Evolutionary conservation across 53 echinoderm and acorn worm genomes (phyloP).

Genomic region (Apostichopus leukothele): DNA sequence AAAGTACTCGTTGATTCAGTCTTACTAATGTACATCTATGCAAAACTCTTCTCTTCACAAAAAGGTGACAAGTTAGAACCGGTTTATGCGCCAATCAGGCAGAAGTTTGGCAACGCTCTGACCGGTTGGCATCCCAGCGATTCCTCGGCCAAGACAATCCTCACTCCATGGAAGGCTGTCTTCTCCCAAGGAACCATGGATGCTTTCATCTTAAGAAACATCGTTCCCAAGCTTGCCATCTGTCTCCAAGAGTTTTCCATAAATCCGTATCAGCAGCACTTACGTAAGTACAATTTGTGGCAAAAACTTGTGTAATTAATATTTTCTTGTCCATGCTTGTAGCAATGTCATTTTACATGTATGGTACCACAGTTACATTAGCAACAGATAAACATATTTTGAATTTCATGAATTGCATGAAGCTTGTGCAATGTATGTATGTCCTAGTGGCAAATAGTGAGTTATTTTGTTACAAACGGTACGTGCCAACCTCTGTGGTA

Average conservation of each 20-base stretch:
- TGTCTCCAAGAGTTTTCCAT: constrained; percentile 95
- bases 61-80: constrained; percentile 85
- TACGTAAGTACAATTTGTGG: constrained; percentile 62
- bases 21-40: background rate
- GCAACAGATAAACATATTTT: no score
- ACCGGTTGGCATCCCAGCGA: constrained; percentile 97
- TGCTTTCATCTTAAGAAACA: constrained; percentile 83
- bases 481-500: no score
- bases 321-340: no score
- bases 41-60: no score
- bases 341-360: no score
- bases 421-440: no score
- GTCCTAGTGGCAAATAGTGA: no score
- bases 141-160: constrained; percentile 90
- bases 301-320: no score
- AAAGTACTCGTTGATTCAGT: background rate
- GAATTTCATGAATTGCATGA: background rate
- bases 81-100: constrained; percentile 82
- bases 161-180: constrained; percentile 93
- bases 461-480: no score
- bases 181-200: constrained; percentile 91
- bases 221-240: constrained; percentile 85
- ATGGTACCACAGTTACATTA: no score
- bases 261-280: constrained; percentile 93
- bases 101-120: constrained; percentile 88